Evolutionary conservation across 1,140 invertebrate genomes (phyloP).

Genomic region (Cherax destructor): DNA sequence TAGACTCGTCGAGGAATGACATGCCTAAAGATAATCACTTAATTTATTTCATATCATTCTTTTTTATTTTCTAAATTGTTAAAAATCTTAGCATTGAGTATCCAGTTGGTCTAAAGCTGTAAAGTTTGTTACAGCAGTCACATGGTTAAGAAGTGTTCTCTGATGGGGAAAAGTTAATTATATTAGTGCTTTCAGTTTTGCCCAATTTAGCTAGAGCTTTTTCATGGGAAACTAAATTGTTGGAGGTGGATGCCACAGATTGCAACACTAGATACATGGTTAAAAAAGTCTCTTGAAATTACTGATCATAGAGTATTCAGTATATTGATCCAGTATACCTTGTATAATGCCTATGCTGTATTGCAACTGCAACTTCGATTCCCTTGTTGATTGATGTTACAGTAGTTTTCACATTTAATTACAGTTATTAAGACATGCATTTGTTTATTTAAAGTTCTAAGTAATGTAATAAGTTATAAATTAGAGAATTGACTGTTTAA

Average conservation of each 20-base stretch:
- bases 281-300: background rate
- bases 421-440: background rate
- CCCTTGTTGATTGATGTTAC: too few relatives aligned
- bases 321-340: too few relatives aligned
- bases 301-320: background rate
- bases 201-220: background rate
- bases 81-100: background rate
- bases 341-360: background rate
- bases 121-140: background rate
- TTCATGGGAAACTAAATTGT: background rate
- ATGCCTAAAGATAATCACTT: conserved; percentile 8
- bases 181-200: background rate
- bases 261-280: background rate
- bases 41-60: background rate
- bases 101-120: background rate
- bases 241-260: background rate
- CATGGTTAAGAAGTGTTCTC: background rate
- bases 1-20: background rate
- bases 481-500: background rate
- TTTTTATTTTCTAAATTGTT: background rate
- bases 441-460: background rate
- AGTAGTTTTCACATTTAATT: too few relatives aligned
- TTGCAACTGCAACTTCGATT: background rate
- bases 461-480: background rate
- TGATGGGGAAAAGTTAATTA: background rate